Evolutionary conservation across 2,888 invertebrate species (phyloP).

Genomic region (Cryptus armator): DNA sequence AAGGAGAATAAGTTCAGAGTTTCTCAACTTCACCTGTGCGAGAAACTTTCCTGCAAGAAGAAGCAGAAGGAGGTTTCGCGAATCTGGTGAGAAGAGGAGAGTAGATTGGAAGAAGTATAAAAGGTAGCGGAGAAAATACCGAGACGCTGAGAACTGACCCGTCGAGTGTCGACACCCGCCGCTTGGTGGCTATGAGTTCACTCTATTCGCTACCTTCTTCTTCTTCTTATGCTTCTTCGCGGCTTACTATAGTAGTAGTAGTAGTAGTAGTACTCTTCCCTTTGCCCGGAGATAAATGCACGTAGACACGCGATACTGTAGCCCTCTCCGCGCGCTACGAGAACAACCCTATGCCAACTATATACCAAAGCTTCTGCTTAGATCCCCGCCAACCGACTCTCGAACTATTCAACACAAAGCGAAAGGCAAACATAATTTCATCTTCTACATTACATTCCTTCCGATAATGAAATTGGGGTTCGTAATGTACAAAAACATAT

Average conservation of each 20-base stretch:
- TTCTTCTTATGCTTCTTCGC: slow-evolving; percentile 39
- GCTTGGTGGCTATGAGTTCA: slow-evolving; percentile 60
- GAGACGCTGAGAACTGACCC: slow-evolving; percentile 46
- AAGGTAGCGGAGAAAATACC: slow-evolving; percentile 42
- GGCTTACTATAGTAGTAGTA: slow-evolving; percentile 17
- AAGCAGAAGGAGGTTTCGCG: slow-evolving; percentile 15
- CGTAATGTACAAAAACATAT: background rate
- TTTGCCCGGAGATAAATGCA: slow-evolving; percentile 45
- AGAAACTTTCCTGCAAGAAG: slow-evolving; percentile 2
- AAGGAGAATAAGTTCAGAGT: slow-evolving; percentile 50
- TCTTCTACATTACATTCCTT: background rate
- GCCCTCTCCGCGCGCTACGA: slow-evolving; percentile 9
- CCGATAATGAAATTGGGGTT: background rate
- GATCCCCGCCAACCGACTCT: background rate
- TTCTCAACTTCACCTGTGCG: slow-evolving; percentile 42
- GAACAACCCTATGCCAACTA: slow-evolving; percentile 1
- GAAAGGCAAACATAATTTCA: background rate
- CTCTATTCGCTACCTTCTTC: slow-evolving; percentile 74
- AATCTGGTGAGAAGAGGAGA: slow-evolving; percentile 24
- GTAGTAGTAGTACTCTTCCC: slow-evolving; percentile 40
- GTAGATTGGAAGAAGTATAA: slow-evolving; percentile 21
- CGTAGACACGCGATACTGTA: slow-evolving; percentile 29
- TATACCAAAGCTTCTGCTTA: background rate
- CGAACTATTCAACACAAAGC: background rate
- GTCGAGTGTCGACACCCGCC: slow-evolving; percentile 60